These are phyloP conservation scores for Diloba caeruleocephala DNA, from an alignment of 2,888 invertebrate species.

Conservation along the genomic window DNA sequence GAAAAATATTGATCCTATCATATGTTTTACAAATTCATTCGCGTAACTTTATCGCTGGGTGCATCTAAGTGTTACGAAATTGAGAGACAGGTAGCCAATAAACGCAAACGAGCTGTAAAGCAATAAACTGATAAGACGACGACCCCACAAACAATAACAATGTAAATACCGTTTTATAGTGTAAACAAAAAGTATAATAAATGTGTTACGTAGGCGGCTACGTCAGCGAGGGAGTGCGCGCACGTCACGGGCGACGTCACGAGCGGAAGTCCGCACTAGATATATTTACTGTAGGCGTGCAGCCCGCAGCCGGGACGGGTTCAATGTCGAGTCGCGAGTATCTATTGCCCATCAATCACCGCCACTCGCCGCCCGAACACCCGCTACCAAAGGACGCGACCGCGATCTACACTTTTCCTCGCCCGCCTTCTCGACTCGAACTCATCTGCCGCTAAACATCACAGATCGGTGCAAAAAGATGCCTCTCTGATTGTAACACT, in stretches of 20 bases:
- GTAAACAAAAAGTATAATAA: constrained; percentile 85
- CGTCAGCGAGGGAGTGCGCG: constrained; percentile 48
- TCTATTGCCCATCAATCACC: constrained; percentile 88
- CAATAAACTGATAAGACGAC: constrained; percentile 84
- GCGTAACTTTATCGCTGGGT: constrained; percentile 36
- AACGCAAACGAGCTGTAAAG: constrained; percentile 74
- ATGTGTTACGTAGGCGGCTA: constrained; percentile 75
- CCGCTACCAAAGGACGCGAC: constrained; percentile 52
- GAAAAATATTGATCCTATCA: neutral
- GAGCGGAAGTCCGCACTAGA: constrained; percentile 84
- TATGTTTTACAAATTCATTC: constrained; percentile 24
- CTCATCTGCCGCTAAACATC: constrained; percentile 37
- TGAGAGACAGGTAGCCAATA: constrained; percentile 63
- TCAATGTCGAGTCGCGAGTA: constrained; percentile 84
- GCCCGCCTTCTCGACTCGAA: constrained; percentile 52
- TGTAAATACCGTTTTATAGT: constrained; percentile 85
- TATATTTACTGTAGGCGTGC: constrained; percentile 77
- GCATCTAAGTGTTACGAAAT: constrained; percentile 31
- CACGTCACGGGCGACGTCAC: constrained; percentile 83
- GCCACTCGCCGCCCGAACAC: constrained; percentile 42
- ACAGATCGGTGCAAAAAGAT: constrained; percentile 14
- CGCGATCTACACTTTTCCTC: constrained; percentile 37
- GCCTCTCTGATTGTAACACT: constrained; percentile 33
- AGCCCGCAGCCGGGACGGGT: constrained; percentile 71
- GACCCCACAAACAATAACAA: constrained; percentile 84